Evolutionary conservation across 2,888 invertebrate species (phyloP).

Genomic region (Eilema sororculum): DNA sequence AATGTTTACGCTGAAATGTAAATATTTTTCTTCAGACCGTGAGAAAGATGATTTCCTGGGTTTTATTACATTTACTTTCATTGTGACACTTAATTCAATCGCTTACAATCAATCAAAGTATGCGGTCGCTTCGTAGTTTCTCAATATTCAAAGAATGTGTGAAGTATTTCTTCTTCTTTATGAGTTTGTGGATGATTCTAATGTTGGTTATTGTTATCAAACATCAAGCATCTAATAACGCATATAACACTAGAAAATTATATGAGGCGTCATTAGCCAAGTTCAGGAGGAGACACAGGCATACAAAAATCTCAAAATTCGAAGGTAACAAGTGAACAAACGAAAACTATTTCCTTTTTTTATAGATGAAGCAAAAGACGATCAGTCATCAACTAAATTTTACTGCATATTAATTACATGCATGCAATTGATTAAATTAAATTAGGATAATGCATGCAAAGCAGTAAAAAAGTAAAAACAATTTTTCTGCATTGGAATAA

Average conservation of each 20-base stretch:
- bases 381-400: no score
- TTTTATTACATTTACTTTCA: neutral
- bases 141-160: constrained; percentile 8
- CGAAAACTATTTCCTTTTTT: no score
- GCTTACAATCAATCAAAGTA: neutral
- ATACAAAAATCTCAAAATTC: neutral
- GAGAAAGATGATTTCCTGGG: constrained; percentile 8
- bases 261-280: constrained; percentile 8
- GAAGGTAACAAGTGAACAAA: neutral
- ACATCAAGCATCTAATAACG: constrained; percentile 5
- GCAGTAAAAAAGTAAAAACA: no score
- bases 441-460: no score
- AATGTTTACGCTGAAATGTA: neutral
- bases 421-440: no score
- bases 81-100: constrained; percentile 3
- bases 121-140: constrained; percentile 5
- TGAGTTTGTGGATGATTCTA: constrained; percentile 9
- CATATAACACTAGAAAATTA: neutral
- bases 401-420: no score
- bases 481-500: constrained; percentile 92
- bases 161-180: constrained; percentile 12
- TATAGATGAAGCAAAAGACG: no score
- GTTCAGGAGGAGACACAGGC: neutral
- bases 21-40: constrained; percentile 11
- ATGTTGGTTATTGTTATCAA: neutral